Conservation (phyloP, 64 coral and sea anemone genomes). For the Actinia equina region DNA sequence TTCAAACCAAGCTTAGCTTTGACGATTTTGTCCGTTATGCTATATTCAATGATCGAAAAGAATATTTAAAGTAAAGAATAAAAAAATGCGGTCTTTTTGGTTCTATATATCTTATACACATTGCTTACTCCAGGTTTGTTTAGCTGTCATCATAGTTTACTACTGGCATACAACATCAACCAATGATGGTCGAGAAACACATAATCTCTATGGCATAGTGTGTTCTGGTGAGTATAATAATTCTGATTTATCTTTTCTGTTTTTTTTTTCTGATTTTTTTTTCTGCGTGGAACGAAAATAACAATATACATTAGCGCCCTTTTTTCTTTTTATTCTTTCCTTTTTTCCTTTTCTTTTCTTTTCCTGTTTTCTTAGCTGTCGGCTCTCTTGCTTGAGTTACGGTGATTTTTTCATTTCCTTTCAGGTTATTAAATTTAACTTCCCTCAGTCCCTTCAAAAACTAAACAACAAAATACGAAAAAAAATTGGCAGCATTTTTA, state of each 20-base stretch:
- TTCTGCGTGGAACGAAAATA: not conserved
- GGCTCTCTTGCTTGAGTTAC: too few relatives aligned
- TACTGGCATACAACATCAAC: not conserved
- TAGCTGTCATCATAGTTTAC: not conserved
- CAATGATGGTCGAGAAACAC: not conserved
- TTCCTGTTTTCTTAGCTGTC: too few relatives aligned
- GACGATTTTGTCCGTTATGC: not conserved
- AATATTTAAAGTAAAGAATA: not conserved
- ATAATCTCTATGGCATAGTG: not conserved
- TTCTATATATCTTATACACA: not conserved
- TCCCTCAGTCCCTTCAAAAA: too few relatives aligned
- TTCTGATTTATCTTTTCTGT: not conserved
- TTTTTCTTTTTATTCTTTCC: too few relatives aligned
- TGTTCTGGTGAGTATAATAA: not conserved
- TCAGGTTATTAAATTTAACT: too few relatives aligned
- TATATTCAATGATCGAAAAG: not conserved
- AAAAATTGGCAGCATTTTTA: too few relatives aligned
- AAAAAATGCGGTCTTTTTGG: not conserved
- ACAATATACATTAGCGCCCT: too few relatives aligned
- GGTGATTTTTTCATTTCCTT: too few relatives aligned
- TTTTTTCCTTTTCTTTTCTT: too few relatives aligned
- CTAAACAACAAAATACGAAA: too few relatives aligned
- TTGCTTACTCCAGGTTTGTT: not conserved
- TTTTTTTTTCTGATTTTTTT: not conserved
- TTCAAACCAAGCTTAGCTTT: not conserved